phyloP scores from a whole-genome alignment of 2,113 vertebrate species.

The Struthidea cinerea region DNA sequence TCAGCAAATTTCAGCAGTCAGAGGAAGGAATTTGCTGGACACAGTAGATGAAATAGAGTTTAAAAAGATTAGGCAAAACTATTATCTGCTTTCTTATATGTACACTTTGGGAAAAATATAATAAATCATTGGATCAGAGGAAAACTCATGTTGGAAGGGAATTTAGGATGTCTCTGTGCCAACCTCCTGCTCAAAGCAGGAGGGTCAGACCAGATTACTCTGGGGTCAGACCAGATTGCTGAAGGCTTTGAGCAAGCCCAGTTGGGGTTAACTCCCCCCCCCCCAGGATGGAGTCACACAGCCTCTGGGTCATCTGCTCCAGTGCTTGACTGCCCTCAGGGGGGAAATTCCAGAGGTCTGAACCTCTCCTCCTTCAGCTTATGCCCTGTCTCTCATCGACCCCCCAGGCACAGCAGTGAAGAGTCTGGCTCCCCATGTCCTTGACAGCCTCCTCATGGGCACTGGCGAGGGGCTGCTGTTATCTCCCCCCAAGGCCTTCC shows the following conservation, averaged over 20 bases:
- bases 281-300: not conserved
- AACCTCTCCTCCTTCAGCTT: not conserved
- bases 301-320: not conserved
- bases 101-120: not conserved
- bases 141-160: not conserved
- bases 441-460: not conserved
- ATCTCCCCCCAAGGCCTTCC: not conserved
- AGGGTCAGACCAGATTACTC: not conserved
- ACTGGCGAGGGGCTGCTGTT: not conserved
- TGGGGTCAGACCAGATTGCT: not conserved
- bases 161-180: not conserved
- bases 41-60: not conserved
- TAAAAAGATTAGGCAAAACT: not conserved
- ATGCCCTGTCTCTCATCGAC: not conserved
- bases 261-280: accelerated
- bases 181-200: not conserved
- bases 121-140: not conserved
- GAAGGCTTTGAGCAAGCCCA: not conserved
- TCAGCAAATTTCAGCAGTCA: constrained; percentile 7
- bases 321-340: not conserved
- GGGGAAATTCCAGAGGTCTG: not conserved
- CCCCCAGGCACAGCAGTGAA: not conserved
- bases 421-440: not conserved
- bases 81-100: not conserved
- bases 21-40: constrained; percentile 24